Percentiles rank a stretch among this genome's conserved stretches.
Conservation (phyloP, 2,797 vertebrate genomes). For the Lepus oiostolus region DNA sequence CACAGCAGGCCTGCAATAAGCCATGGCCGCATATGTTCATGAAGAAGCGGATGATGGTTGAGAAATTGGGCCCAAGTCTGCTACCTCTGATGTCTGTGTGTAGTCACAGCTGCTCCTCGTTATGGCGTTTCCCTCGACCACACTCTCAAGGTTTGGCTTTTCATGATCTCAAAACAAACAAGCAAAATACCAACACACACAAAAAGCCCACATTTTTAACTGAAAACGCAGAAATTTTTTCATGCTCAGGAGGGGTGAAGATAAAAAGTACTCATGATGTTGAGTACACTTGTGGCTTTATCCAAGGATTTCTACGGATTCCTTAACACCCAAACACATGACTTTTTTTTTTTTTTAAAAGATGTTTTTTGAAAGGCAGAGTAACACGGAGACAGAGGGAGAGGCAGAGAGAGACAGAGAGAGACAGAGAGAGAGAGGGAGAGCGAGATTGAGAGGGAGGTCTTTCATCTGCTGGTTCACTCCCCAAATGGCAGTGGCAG, state of each 20-base stretch:
- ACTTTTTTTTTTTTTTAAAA: too few species aligned
- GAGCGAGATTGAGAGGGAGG: too few species aligned
- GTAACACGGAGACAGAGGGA: too few species aligned
- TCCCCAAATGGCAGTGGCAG: too few species aligned
- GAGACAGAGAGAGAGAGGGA: too few species aligned
- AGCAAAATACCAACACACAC: background rate
- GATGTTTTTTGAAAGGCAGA: too few species aligned
- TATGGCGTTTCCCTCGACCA: background rate
- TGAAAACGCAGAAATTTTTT: background rate
- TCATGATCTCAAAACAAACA: slow-evolving; percentile 33
- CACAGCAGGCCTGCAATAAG: background rate
- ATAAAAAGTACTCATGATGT: background rate
- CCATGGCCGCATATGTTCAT: background rate
- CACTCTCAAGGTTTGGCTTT: background rate
- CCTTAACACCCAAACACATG: too few species aligned
- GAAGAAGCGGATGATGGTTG: background rate
- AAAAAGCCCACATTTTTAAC: background rate
- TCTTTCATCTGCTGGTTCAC: too few species aligned
- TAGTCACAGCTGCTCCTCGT: background rate
- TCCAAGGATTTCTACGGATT: too few species aligned
- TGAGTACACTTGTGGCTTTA: background rate
- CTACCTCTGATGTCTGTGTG: background rate
- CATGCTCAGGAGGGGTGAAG: background rate
- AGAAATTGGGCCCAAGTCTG: background rate
- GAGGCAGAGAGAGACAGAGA: too few species aligned